These are phyloP conservation scores for Archocentrus centrarchus DNA, from an alignment of 2,113 vertebrate species.

Conservation along the genomic window DNA sequence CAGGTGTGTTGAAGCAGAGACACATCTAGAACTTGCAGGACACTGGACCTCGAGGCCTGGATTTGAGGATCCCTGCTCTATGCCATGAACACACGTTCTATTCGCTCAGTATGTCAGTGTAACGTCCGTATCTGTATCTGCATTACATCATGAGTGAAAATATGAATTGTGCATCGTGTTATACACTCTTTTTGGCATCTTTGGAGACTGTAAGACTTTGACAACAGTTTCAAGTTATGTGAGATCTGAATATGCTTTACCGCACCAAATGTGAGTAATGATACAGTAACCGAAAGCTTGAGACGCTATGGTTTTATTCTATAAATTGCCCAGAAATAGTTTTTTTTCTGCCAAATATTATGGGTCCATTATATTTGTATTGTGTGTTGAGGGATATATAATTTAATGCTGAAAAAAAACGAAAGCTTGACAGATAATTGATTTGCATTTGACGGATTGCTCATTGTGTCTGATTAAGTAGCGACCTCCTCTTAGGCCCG, in stretches of 20 bases:
- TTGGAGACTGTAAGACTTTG: not conserved
- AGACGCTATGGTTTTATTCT: not conserved
- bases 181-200: not conserved
- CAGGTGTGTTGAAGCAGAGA: too few species aligned
- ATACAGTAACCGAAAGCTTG: not conserved
- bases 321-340: not conserved
- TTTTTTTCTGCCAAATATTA: not conserved
- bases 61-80: too few species aligned
- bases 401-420: not conserved
- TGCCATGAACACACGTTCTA: not conserved
- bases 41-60: too few species aligned
- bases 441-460: constrained; percentile 32
- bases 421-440: constrained; percentile 21
- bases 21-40: too few species aligned
- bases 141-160: not conserved
- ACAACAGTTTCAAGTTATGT: not conserved
- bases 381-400: not conserved
- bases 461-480: constrained; percentile 41
- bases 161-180: not conserved
- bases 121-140: constrained; percentile 1
- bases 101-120: not conserved
- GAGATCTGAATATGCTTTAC: not conserved
- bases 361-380: not conserved
- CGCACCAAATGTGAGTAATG: not conserved
- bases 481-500: constrained; percentile 18